Conservation (phyloP, 2,113 vertebrate genomes). For the Danionella cerebrum region DNA sequence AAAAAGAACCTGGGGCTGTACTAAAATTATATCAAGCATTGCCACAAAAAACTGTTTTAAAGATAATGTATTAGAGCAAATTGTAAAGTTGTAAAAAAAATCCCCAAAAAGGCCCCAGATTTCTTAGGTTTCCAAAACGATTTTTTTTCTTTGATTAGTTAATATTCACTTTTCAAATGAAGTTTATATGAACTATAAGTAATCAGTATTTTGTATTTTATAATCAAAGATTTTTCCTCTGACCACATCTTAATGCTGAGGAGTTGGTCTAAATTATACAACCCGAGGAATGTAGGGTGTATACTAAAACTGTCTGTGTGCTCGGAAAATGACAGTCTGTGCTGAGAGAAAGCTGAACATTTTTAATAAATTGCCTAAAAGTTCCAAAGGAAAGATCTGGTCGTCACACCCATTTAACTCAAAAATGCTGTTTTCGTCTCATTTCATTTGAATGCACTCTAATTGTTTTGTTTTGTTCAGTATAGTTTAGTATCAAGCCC, state of each 20-base stretch:
- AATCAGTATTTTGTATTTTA: not conserved
- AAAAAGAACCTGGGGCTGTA: too few species aligned
- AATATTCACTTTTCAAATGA: too few species aligned
- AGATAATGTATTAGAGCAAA: too few species aligned
- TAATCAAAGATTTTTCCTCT: not conserved
- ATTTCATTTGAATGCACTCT: not conserved
- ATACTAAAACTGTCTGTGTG: not conserved
- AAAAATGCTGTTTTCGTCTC: not conserved
- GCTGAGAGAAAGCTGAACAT: not conserved
- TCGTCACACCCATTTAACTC: not conserved
- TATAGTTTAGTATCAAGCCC: not conserved
- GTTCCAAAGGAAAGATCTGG: not conserved
- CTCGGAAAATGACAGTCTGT: not conserved
- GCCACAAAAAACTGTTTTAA: too few species aligned
- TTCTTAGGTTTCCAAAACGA: too few species aligned
- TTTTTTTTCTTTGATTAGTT: too few species aligned
- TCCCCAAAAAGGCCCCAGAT: too few species aligned
- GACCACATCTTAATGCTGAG: not conserved
- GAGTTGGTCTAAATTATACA: not conserved
- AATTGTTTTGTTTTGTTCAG: not conserved
- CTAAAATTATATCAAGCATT: too few species aligned
- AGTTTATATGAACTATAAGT: not conserved
- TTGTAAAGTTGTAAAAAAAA: too few species aligned
- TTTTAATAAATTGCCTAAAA: not conserved
- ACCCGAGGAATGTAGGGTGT: constrained; percentile 5